These are phyloP conservation scores for Virgularia gustaviana DNA, from an alignment of 92 coral and sea anemone genomes.

Conservation along the genomic window DNA sequence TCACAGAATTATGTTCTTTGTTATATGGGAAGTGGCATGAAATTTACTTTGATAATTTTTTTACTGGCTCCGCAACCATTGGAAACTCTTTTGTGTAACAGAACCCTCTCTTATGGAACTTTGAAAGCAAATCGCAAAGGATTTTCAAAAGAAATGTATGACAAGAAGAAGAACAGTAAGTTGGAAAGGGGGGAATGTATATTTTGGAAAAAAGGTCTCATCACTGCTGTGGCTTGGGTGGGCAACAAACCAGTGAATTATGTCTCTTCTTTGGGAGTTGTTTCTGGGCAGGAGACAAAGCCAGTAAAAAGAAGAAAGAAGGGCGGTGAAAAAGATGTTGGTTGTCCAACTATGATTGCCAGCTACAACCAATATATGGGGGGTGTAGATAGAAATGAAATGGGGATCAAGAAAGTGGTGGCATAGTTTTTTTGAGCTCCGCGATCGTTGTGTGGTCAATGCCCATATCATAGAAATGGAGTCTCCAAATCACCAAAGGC, in stretches of 20 bases:
- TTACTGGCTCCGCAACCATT: no score
- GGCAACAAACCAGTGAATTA: constrained; percentile 31
- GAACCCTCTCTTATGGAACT: constrained; percentile 49
- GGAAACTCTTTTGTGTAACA: no score
- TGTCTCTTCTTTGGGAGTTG: constrained; percentile 1
- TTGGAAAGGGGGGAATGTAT: constrained; percentile 20
- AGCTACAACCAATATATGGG: neutral
- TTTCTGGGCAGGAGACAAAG: constrained; percentile 6
- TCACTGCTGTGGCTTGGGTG: constrained; percentile 39
- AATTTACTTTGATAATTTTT: constrained; percentile 43
- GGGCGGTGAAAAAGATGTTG: constrained; percentile 8
- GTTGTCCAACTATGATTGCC: neutral
- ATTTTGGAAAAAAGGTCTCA: constrained; percentile 37
- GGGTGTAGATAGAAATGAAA: neutral
- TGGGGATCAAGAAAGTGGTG: constrained; percentile 4
- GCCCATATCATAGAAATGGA: constrained; percentile 23
- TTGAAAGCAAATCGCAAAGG: constrained; percentile 15
- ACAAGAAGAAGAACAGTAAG: constrained; percentile 17
- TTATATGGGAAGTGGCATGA: constrained; percentile 44
- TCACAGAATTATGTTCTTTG: constrained; percentile 24
- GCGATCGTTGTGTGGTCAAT: constrained; percentile 14
- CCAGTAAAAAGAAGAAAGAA: constrained; percentile 38
- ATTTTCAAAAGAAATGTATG: constrained; percentile 25
- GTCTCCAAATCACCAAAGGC: constrained; percentile 21
- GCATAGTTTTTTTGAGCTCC: constrained; percentile 5